Conservation (phyloP, 2,797 vertebrate species). For the Falco biarmicus region DNA sequence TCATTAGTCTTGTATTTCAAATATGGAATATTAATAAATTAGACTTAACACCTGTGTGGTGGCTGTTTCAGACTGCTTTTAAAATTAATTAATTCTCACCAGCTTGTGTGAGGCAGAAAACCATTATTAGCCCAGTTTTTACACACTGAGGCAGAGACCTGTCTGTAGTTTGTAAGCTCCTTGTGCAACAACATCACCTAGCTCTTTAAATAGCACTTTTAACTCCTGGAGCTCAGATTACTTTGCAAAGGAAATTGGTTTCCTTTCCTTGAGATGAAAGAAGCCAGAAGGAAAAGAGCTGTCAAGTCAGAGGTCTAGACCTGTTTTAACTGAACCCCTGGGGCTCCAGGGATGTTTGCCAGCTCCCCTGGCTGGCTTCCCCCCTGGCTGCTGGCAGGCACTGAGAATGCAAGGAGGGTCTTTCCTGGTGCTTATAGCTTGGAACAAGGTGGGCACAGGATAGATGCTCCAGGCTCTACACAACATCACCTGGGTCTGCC, state of each 20-base stretch:
- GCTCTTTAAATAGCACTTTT: constrained; percentile 18
- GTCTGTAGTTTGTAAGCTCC: neutral
- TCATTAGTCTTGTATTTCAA: constrained; percentile 14
- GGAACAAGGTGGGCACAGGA: neutral
- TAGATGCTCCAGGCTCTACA: neutral
- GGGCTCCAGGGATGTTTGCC: neutral
- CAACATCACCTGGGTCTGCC: accelerated
- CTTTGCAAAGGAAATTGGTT: constrained; percentile 44
- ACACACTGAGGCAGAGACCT: neutral
- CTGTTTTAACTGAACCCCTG: neutral
- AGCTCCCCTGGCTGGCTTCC: neutral
- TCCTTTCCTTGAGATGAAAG: constrained; percentile 20
- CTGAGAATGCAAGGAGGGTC: accelerated
- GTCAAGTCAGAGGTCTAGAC: neutral
- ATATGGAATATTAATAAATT: constrained; percentile 38
- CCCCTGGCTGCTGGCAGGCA: neutral
- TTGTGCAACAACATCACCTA: neutral
- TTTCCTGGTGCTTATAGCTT: neutral
- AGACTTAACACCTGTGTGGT: neutral
- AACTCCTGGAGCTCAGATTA: constrained; percentile 23
- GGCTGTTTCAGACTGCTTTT: constrained; percentile 19
- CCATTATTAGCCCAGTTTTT: constrained; percentile 38
- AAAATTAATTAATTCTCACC: constrained; percentile 35
- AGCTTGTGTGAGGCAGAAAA: constrained; percentile 16
- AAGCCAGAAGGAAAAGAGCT: neutral